Conservation (phyloP, 1,140 invertebrate species). For the Cherax quadricarinatus region DNA sequence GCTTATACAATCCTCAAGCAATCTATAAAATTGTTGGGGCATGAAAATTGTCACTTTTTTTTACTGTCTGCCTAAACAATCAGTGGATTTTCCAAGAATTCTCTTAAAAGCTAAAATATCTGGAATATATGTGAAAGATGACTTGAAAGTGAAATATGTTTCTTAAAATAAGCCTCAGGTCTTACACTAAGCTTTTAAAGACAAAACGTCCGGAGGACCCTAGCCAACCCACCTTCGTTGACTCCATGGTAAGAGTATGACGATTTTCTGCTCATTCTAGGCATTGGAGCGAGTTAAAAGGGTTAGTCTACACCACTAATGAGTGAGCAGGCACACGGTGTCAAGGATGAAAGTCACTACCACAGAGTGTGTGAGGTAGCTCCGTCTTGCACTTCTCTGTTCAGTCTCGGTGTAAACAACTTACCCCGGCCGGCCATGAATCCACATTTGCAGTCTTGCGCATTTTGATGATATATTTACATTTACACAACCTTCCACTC, state of each 20-base stretch:
- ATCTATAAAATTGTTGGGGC: too few species aligned
- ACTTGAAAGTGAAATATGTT: too few species aligned
- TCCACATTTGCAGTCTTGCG: constrained; percentile 7
- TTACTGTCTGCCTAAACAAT: too few species aligned
- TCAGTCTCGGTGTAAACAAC: constrained; percentile 20
- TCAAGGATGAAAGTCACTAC: constrained; percentile 5
- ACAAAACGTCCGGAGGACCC: too few species aligned
- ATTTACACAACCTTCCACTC: neutral
- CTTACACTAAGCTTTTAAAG: too few species aligned
- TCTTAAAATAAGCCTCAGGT: too few species aligned
- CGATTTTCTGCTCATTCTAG: constrained; percentile 66
- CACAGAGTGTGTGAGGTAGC: constrained; percentile 21
- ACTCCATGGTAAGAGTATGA: constrained; percentile 59
- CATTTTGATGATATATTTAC: neutral
- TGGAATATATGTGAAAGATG: too few species aligned
- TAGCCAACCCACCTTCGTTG: constrained; percentile 47
- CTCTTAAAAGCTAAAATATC: too few species aligned
- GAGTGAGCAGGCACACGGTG: constrained; percentile 28
- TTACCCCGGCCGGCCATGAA: constrained; percentile 64
- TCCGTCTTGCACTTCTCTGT: neutral
- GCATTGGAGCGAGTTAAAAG: constrained; percentile 59
- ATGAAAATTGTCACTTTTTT: too few species aligned
- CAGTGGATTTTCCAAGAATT: too few species aligned
- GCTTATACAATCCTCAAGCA: too few species aligned
- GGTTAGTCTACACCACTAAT: constrained; percentile 56